Percentiles rank a stretch among this genome's conserved stretches.
Conservation (phyloP, 2,888 invertebrate species). For the Cactoblastis cactorum region DNA sequence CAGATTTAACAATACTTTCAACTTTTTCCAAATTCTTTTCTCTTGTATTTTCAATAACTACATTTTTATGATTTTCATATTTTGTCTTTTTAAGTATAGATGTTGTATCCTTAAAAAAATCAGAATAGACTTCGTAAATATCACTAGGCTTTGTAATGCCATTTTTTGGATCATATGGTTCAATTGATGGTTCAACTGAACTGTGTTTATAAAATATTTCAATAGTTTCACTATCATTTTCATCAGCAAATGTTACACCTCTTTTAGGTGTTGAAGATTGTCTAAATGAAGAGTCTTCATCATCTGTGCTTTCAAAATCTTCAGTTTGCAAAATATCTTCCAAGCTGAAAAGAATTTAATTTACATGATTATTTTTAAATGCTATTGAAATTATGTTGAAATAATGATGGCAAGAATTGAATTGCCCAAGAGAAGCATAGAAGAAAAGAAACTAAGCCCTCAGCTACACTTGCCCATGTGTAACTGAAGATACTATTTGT, state of each 20-base stretch:
- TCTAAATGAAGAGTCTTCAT: constrained; percentile 20
- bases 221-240: constrained; percentile 55
- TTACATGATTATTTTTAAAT: too few relatives aligned
- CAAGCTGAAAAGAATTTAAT: constrained; percentile 35
- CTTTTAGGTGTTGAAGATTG: constrained; percentile 33
- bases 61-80: constrained; percentile 28
- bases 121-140: constrained; percentile 52
- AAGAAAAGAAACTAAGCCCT: too few relatives aligned
- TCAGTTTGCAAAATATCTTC: constrained; percentile 50
- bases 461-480: too few relatives aligned
- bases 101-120: constrained; percentile 43
- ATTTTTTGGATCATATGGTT: constrained; percentile 40
- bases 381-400: too few relatives aligned
- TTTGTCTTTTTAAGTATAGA: constrained; percentile 66
- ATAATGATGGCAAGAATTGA: too few relatives aligned
- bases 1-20: constrained; percentile 17
- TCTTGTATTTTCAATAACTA: constrained; percentile 14
- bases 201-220: constrained; percentile 60
- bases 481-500: too few relatives aligned
- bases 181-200: constrained; percentile 33
- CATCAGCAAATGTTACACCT: constrained; percentile 62
- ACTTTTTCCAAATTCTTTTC: constrained; percentile 14
- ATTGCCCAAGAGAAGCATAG: too few relatives aligned
- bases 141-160: constrained; percentile 68
- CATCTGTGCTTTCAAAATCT: constrained; percentile 32